Evolutionary conservation across 2,797 vertebrate species (phyloP).

Genomic region (Rhodeus uyekii): DNA sequence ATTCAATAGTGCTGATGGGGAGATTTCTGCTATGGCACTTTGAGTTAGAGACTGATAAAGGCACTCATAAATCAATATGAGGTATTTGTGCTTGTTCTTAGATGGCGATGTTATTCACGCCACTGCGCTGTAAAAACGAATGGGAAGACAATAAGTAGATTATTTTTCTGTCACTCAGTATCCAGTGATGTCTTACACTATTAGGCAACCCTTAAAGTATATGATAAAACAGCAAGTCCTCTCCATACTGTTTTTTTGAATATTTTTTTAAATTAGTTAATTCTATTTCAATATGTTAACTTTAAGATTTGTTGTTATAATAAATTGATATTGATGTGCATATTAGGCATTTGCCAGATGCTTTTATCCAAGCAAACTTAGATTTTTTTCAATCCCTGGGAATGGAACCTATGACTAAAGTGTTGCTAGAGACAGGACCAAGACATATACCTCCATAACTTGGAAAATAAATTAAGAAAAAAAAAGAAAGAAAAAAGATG

Average conservation of each 20-base stretch:
- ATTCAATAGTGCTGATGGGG: conserved; percentile 43
- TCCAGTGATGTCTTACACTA: not conserved
- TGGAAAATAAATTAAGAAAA: not conserved
- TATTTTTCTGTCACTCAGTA: conserved; percentile 25
- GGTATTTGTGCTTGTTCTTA: conserved; percentile 11
- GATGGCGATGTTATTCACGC: conserved; percentile 6
- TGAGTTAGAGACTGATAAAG: conserved; percentile 27
- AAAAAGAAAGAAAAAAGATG: not conserved
- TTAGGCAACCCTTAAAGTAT: conserved; percentile 10
- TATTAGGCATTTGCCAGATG: not conserved
- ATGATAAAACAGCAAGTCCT: not conserved
- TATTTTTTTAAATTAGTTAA: too few species aligned
- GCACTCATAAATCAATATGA: conserved; percentile 31
- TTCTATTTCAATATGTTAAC: not conserved
- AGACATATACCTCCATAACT: not conserved
- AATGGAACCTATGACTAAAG: not conserved
- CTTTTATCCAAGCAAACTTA: not conserved
- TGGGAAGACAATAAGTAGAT: not conserved
- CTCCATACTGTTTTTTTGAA: too few species aligned
- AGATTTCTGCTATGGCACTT: conserved; percentile 31
- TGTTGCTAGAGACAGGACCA: not conserved
- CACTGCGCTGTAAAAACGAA: not conserved
- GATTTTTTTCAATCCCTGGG: not conserved
- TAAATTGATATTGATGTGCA: not conserved
- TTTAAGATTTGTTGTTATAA: not conserved